phyloP scores from a whole-genome alignment of 2,888 invertebrate species.

The Phyllotreta cruciferae region DNA sequence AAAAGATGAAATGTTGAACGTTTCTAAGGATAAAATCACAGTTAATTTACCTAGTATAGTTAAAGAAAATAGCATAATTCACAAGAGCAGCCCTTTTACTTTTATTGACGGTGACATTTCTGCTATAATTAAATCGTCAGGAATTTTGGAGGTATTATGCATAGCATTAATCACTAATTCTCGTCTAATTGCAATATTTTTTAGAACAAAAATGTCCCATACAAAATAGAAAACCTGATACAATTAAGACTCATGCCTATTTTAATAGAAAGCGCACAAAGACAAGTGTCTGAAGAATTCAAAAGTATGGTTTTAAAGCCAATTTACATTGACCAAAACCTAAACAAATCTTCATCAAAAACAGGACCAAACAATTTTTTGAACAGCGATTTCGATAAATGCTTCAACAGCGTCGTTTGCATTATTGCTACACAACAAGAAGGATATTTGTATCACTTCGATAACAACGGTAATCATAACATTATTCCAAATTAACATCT shows the following conservation, averaged over 20 bases:
- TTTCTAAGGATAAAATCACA: slow-evolving; percentile 53
- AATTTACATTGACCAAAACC: slow-evolving; percentile 55
- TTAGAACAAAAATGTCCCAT: slow-evolving; percentile 51
- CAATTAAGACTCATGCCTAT: slow-evolving; percentile 61
- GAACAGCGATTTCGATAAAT: slow-evolving; percentile 64
- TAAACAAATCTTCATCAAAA: slow-evolving; percentile 42
- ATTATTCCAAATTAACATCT: neutral
- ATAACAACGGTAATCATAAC: slow-evolving; percentile 56
- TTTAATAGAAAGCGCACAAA: slow-evolving; percentile 56
- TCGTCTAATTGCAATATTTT: slow-evolving; percentile 30
- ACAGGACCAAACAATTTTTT: slow-evolving; percentile 49
- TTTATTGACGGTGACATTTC: slow-evolving; percentile 59
- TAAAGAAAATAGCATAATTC: slow-evolving; percentile 58
- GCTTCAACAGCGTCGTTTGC: slow-evolving; percentile 68
- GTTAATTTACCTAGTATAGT: slow-evolving; percentile 59
- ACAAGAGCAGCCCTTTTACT: slow-evolving; percentile 60
- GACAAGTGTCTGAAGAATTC: slow-evolving; percentile 62
- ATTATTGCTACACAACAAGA: slow-evolving; percentile 71
- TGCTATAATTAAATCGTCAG: slow-evolving; percentile 58
- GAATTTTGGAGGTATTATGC: slow-evolving; percentile 45
- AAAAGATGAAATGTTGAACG: slow-evolving; percentile 49
- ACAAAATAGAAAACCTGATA: slow-evolving; percentile 60
- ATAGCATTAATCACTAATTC: neutral
- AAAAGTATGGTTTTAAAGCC: slow-evolving; percentile 63
- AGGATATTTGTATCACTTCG: slow-evolving; percentile 76